These are phyloP conservation scores for Ophion ventricosus DNA, from an alignment of 2,888 invertebrate species.

Conservation along the genomic window DNA sequence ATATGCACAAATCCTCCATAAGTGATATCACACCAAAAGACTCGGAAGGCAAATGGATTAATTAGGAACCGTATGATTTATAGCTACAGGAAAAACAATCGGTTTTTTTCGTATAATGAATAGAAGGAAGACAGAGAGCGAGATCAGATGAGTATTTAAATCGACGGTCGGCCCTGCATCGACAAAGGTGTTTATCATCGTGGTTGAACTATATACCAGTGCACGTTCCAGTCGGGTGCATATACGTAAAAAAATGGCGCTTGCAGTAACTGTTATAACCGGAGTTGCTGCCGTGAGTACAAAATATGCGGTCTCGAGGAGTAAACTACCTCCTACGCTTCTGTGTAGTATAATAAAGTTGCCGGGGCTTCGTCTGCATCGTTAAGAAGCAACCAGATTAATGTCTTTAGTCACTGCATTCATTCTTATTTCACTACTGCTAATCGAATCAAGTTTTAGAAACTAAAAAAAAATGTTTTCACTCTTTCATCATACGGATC, in stretches of 20 bases:
- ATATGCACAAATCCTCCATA: neutral
- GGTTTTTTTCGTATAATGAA: neutral
- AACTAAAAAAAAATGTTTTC: neutral
- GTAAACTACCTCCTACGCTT: slow-evolving; percentile 15
- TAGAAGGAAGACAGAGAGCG: neutral
- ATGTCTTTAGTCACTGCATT: neutral
- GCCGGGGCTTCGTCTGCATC: neutral
- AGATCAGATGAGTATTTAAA: slow-evolving; percentile 16
- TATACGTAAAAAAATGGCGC: neutral
- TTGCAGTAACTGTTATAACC: slow-evolving; percentile 29
- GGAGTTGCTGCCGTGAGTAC: slow-evolving; percentile 20
- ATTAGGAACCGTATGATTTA: neutral
- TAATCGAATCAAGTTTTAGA: neutral
- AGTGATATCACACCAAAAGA: neutral
- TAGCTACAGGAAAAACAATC: neutral
- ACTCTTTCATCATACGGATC: neutral
- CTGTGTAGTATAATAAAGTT: slow-evolving; percentile 15
- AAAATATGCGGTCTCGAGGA: slow-evolving; percentile 7
- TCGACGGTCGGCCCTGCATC: slow-evolving; percentile 5
- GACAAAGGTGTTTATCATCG: slow-evolving; percentile 36
- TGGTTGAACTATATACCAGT: neutral
- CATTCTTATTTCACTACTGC: neutral
- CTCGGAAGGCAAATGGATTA: neutral
- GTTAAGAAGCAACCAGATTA: slow-evolving; percentile 11
- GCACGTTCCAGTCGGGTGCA: slow-evolving; percentile 1